A percentile compares a stretch with the other conserved stretches of the same genome.
Evolutionary conservation across 2,888 invertebrate genomes (phyloP).

Genomic region (Meloe dianella): DNA sequence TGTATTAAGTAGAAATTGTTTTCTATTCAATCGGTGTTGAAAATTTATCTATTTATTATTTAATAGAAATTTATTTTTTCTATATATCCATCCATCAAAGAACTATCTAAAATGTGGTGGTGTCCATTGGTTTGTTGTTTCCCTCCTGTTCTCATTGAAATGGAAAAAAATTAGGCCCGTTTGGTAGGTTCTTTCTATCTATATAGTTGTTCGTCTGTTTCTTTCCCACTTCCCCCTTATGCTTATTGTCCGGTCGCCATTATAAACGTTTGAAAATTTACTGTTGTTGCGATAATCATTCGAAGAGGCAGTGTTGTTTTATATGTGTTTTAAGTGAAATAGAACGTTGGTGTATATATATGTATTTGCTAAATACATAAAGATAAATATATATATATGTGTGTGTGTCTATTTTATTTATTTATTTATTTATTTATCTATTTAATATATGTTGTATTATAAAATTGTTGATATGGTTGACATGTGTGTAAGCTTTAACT

Average conservation of each 20-base stretch:
- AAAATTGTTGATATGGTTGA: background rate
- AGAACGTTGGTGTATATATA: background rate
- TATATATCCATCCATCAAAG: background rate
- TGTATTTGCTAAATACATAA: background rate
- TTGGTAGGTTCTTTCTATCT: conserved; percentile 5
- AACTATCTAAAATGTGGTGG: too few relatives aligned
- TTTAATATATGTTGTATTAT: conserved; percentile 3
- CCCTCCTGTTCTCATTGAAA: background rate
- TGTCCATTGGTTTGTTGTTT: background rate
- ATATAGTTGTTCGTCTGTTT: background rate
- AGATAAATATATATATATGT: background rate
- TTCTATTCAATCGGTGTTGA: background rate
- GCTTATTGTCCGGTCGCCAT: conserved; percentile 11
- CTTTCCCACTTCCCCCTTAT: background rate
- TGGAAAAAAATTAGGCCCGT: background rate
- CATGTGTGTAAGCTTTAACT: background rate
- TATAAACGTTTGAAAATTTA: conserved; percentile 7
- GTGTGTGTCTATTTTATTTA: background rate
- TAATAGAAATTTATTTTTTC: too few relatives aligned
- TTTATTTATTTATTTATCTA: background rate
- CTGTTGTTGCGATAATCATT: conserved; percentile 11
- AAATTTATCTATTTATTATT: too few relatives aligned
- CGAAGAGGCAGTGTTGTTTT: conserved; percentile 1
- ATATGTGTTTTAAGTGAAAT: background rate
- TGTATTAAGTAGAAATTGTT: background rate